Percentiles rank a stretch among this genome's conserved stretches.
phyloP scores from a whole-genome alignment of 1,140 invertebrate species.

The Drosophila yakuba region DNA sequence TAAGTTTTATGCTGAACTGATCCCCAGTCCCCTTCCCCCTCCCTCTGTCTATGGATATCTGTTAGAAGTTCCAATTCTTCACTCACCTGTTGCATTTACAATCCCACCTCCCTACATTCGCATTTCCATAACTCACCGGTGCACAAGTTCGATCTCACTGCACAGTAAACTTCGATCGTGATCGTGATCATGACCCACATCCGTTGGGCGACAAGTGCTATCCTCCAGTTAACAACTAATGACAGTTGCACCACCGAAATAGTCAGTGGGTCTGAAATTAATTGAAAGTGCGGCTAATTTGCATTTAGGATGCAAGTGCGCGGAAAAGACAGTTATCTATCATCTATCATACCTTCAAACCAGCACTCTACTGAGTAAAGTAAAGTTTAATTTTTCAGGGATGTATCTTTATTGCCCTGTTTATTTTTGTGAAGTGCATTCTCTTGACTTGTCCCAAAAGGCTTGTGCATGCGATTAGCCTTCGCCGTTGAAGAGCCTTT shows the following conservation, averaged over 20 bases:
- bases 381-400: background rate
- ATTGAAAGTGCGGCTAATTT: background rate
- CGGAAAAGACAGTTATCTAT: no score
- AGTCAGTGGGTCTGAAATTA: background rate
- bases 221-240: conserved; percentile 19
- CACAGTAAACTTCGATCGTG: conserved; percentile 18
- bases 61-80: conserved; percentile 7
- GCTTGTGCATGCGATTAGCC: conserved; percentile 28
- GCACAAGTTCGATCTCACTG: conserved; percentile 10
- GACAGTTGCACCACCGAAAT: conserved; percentile 1
- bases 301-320: no score
- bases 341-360: no score
- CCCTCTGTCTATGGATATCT: conserved; percentile 16
- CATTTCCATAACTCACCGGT: conserved; percentile 16
- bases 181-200: conserved; percentile 45
- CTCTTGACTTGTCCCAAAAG: background rate
- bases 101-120: conserved; percentile 28
- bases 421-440: background rate
- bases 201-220: conserved; percentile 20
- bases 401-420: background rate
- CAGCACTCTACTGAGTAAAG: no score
- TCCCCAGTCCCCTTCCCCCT: conserved; percentile 14
- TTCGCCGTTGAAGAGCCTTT: conserved; percentile 29
- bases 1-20: conserved; percentile 26
- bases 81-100: conserved; percentile 6